These are phyloP conservation scores for Dinomys branickii DNA, from an alignment of 2,113 vertebrate species.

Conservation along the genomic window DNA sequence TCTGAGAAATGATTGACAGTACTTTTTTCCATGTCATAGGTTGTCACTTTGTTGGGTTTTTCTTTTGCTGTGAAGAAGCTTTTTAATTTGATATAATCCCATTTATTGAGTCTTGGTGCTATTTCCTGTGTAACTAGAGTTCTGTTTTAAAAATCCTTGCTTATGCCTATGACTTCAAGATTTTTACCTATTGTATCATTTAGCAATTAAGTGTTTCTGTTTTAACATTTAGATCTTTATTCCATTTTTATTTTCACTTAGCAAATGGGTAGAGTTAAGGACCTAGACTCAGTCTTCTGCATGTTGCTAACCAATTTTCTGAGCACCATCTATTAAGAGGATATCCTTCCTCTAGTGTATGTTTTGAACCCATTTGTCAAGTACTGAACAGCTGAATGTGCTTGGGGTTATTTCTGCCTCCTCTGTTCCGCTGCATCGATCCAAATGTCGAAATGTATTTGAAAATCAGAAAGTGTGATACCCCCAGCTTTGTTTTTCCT, in stretches of 20 bases:
- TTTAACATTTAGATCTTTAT: not conserved
- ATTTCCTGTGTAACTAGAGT: not conserved
- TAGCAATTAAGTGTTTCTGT: not conserved
- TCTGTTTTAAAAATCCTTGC: not conserved
- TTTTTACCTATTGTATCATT: not conserved
- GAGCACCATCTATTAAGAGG: not conserved
- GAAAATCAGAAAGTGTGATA: not conserved
- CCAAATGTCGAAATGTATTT: not conserved
- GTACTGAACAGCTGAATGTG: not conserved
- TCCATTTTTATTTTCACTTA: not conserved
- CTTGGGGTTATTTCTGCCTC: not conserved
- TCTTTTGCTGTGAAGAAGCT: not conserved
- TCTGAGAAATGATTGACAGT: not conserved
- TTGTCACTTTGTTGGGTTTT: not conserved
- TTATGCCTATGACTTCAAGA: not conserved
- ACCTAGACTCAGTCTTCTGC: not conserved
- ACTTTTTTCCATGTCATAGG: not conserved
- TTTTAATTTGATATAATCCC: not conserved
- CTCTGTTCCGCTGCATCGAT: not conserved
- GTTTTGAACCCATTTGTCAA: not conserved
- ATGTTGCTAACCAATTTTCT: not conserved
- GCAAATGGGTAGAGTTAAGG: not conserved
- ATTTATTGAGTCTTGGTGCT: not conserved
- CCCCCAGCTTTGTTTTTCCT: not conserved
- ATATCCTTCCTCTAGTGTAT: not conserved